Evolutionary conservation across 2,797 vertebrate genomes (phyloP).

Genomic region (Ataeniobius toweri): DNA sequence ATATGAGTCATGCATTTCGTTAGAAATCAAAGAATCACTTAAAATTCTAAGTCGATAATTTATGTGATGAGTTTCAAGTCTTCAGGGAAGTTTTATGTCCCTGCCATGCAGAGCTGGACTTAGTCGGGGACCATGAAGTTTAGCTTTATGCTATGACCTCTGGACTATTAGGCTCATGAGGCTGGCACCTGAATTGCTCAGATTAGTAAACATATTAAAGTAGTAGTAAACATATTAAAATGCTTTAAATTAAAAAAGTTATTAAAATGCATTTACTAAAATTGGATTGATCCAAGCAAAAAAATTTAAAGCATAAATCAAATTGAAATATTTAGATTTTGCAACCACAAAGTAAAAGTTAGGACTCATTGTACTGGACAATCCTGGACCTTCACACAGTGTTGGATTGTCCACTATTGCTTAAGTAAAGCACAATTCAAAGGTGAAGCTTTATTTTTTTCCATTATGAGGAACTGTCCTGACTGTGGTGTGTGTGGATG

Average conservation of each 20-base stretch:
- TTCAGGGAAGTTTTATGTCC: neutral
- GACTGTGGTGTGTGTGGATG: slow-evolving; percentile 17
- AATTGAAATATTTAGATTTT: neutral
- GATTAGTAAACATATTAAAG: neutral
- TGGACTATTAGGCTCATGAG: neutral
- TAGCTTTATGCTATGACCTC: neutral
- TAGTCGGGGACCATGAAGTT: neutral
- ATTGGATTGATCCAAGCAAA: neutral
- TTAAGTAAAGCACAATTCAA: slow-evolving; percentile 20
- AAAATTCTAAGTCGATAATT: neutral
- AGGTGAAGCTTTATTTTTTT: slow-evolving; percentile 24
- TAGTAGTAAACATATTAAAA: neutral
- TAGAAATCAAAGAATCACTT: neutral
- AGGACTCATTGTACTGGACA: neutral
- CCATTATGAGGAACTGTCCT: slow-evolving; percentile 32
- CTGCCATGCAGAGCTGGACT: neutral
- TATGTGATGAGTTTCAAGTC: neutral
- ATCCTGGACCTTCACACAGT: neutral
- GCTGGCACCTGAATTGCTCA: neutral
- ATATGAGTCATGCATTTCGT: neutral
- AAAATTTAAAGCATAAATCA: too few relatives aligned
- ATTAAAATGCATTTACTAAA: too few relatives aligned
- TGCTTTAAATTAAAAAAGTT: too few relatives aligned
- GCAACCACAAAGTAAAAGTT: slow-evolving; percentile 1
- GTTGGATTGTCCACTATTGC: neutral